phyloP scores from a whole-genome alignment of 2,113 vertebrate genomes.

The Cacatua alba region DNA sequence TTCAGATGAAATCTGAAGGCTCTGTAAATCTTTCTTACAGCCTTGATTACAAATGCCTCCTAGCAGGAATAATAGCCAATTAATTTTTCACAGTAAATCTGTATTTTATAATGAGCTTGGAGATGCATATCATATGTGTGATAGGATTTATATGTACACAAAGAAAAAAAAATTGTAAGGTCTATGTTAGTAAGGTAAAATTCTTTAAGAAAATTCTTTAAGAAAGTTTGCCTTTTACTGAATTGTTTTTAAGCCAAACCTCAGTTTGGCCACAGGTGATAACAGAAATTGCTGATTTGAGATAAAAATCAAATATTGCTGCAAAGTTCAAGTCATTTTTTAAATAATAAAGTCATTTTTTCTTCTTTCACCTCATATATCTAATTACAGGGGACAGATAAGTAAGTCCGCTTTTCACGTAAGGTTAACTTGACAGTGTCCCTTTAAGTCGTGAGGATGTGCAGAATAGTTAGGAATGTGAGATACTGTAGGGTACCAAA shows the following conservation, averaged over 20 bases:
- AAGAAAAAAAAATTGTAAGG: not conserved
- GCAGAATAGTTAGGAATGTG: slow-evolving; percentile 68
- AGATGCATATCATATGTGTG: not conserved
- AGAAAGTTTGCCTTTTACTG: not conserved
- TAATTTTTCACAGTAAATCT: not conserved
- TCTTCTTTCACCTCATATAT: not conserved
- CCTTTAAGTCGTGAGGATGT: slow-evolving; percentile 61
- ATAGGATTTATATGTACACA: not conserved
- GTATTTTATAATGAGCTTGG: not conserved
- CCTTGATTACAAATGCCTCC: not conserved
- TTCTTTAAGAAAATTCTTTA: not conserved
- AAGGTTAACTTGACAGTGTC: slow-evolving; percentile 4
- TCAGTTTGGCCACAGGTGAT: not conserved
- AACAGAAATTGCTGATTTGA: not conserved
- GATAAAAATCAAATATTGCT: not conserved
- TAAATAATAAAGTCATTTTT: not conserved
- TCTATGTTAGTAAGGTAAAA: not conserved
- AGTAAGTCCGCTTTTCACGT: not conserved
- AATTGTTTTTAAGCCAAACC: not conserved
- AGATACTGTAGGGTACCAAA: slow-evolving; percentile 71
- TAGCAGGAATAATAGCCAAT: not conserved
- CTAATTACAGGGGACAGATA: not conserved
- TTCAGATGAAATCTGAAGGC: not conserved
- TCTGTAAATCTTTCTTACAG: not conserved
- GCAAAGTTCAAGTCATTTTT: not conserved